phyloP scores from a whole-genome alignment of 2,797 vertebrate species.

The Helarctos malayanus region DNA sequence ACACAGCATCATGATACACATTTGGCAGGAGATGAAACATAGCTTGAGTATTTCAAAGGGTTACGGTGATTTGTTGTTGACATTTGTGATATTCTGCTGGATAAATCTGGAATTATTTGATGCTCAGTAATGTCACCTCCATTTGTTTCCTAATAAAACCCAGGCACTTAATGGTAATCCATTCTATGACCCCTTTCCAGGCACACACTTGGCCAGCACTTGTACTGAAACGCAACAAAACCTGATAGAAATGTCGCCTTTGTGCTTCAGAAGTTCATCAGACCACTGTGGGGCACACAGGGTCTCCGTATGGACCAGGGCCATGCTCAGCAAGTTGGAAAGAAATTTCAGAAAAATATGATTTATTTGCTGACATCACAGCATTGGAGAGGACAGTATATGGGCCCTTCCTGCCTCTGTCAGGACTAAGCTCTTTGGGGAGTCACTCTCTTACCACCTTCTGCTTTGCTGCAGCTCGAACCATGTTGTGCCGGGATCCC shows the following conservation, averaged over 20 bases:
- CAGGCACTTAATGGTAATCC: not conserved
- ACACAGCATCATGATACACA: not conserved
- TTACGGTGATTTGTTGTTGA: slow-evolving; percentile 5
- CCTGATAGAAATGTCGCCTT: not conserved
- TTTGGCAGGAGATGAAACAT: not conserved
- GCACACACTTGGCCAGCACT: not conserved
- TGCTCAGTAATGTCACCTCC: not conserved
- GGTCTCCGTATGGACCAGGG: not conserved
- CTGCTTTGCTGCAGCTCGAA: not conserved
- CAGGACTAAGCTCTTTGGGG: not conserved
- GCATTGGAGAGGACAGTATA: not conserved
- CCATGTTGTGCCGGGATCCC: not conserved
- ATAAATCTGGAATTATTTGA: slow-evolving; percentile 46
- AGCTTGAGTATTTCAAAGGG: slow-evolving; percentile 1
- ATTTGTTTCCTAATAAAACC: slow-evolving; percentile 27
- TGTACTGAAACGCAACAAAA: not conserved
- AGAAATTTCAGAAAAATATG: not conserved
- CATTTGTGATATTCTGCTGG: not conserved
- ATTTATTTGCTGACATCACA: not conserved
- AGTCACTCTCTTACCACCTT: not conserved
- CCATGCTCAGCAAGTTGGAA: not conserved
- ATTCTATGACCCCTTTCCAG: slow-evolving; percentile 3
- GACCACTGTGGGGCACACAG: accelerated
- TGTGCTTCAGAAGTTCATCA: not conserved
- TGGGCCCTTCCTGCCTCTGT: not conserved